Conservation (phyloP, 2,113 vertebrate genomes). For the Brachionichthys hirsutus region DNA sequence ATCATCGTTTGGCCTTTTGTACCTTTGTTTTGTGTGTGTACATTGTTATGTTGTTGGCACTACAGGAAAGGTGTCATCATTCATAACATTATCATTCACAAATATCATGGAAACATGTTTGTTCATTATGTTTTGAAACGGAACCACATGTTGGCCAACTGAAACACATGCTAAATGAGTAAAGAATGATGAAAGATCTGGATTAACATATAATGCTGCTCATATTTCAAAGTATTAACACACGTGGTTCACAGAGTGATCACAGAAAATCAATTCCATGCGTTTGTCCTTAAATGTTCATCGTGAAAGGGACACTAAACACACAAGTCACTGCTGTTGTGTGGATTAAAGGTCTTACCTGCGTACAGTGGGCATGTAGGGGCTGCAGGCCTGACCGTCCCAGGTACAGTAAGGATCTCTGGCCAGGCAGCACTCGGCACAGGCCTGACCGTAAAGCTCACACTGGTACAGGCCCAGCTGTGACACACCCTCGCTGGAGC, state of each 20-base stretch:
- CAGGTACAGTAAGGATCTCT: constrained; percentile 83
- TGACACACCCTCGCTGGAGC: constrained; percentile 79
- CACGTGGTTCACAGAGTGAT: constrained; percentile 23
- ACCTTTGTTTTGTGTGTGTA: constrained; percentile 9
- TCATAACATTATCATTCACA: neutral
- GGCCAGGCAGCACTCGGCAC: constrained; percentile 82
- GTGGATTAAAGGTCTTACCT: constrained; percentile 53
- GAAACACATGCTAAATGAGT: constrained; percentile 14
- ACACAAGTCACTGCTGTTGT: neutral
- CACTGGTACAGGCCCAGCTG: constrained; percentile 82
- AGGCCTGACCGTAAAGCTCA: constrained; percentile 81
- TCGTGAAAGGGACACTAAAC: neutral
- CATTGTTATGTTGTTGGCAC: neutral
- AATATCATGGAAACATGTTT: neutral
- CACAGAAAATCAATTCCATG: constrained; percentile 16
- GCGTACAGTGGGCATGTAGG: constrained; percentile 76
- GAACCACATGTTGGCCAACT: constrained; percentile 11
- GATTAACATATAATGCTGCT: constrained; percentile 14
- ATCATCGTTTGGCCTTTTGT: neutral
- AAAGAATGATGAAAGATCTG: constrained; percentile 14
- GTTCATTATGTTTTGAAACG: neutral
- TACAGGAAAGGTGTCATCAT: neutral
- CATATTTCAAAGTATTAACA: constrained; percentile 22
- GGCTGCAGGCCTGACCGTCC: constrained; percentile 83
- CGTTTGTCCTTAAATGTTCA: constrained; percentile 10